Evolutionary conservation across 2,113 vertebrate genomes (phyloP).

Genomic region (Aegotheles bennettii): DNA sequence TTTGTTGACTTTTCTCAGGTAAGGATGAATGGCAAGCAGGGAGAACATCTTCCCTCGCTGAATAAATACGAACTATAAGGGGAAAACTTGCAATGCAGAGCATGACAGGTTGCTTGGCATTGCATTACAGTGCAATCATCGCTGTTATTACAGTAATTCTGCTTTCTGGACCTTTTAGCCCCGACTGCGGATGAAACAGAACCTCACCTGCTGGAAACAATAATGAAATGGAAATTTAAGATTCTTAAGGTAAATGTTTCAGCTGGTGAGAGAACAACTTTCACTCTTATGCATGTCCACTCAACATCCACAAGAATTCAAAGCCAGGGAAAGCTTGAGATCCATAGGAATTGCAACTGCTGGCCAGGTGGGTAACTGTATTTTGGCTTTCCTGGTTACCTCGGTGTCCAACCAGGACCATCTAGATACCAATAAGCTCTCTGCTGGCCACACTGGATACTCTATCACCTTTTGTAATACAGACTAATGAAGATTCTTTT

Average conservation of each 20-base stretch:
- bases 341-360: not conserved
- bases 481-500: not conserved
- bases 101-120: not conserved
- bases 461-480: not conserved
- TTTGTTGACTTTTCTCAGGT: not conserved
- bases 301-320: not conserved
- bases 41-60: not conserved
- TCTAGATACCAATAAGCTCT: not conserved
- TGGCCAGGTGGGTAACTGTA: not conserved
- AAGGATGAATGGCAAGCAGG: not conserved
- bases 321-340: not conserved
- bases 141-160: not conserved
- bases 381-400: not conserved
- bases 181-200: not conserved
- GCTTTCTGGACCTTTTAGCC: not conserved
- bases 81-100: not conserved
- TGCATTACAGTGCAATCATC: not conserved
- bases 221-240: not conserved
- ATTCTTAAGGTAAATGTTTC: not conserved
- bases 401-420: not conserved
- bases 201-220: not conserved
- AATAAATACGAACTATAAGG: not conserved
- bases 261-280: not conserved
- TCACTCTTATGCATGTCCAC: not conserved
- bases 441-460: not conserved